Evolutionary conservation across 2,113 vertebrate genomes (phyloP).

Genomic region (Hiodon alosoides): DNA sequence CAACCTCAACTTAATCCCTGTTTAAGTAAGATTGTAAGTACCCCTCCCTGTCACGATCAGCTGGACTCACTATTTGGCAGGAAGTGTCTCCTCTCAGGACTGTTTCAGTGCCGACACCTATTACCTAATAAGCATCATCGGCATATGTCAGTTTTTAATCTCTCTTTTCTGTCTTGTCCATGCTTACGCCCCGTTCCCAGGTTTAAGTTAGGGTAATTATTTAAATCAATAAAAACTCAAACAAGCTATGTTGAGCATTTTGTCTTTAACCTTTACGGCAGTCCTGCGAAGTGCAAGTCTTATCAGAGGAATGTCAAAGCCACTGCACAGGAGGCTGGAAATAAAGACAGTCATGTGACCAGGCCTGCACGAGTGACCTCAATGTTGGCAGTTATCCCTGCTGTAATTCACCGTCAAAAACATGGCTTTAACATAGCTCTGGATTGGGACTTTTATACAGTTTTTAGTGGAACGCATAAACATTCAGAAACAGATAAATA

Average conservation of each 20-base stretch:
- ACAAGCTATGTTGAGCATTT: background rate
- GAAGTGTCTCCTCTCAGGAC: slow-evolving; percentile 56
- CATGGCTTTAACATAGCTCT: slow-evolving; percentile 13
- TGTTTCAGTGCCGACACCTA: slow-evolving; percentile 51
- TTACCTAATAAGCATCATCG: slow-evolving; percentile 43
- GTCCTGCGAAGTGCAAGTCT: slow-evolving; percentile 30
- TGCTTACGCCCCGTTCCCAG: background rate
- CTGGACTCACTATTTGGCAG: slow-evolving; percentile 69
- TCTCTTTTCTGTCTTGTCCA: slow-evolving; percentile 37
- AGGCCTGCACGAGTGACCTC: slow-evolving; percentile 34
- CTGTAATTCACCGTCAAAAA: slow-evolving; percentile 23
- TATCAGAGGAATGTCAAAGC: slow-evolving; percentile 40
- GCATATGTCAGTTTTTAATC: slow-evolving; percentile 12
- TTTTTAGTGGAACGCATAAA: background rate
- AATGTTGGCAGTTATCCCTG: slow-evolving; percentile 36
- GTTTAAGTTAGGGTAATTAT: background rate
- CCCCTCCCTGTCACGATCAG: slow-evolving; percentile 60
- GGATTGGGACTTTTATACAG: slow-evolving; percentile 17
- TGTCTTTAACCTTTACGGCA: slow-evolving; percentile 12
- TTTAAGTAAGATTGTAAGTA: slow-evolving; percentile 67
- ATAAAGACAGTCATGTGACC: slow-evolving; percentile 41
- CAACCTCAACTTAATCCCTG: slow-evolving; percentile 65
- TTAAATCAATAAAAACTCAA: background rate
- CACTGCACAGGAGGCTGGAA: slow-evolving; percentile 33
- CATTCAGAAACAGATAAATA: background rate